Conservation (phyloP, 2,113 vertebrate species). For the Edolisoma coerulescens region DNA sequence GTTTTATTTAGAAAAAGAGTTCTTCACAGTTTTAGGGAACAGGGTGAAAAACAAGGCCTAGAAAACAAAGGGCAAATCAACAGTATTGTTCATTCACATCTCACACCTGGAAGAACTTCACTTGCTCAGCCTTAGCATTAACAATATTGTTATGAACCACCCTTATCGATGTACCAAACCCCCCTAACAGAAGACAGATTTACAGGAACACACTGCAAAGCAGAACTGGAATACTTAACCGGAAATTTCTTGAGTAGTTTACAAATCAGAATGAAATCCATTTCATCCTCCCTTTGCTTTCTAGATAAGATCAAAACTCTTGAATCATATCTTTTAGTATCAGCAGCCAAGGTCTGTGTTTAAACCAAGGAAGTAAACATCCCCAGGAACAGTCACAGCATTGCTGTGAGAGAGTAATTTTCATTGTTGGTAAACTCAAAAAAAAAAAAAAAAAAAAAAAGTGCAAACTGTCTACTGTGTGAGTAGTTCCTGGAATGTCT, state of each 20-base stretch:
- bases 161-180: background rate
- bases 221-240: background rate
- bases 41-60: background rate
- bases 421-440: background rate
- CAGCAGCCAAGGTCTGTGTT: background rate
- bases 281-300: background rate
- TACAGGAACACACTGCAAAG: background rate
- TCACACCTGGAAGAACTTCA: background rate
- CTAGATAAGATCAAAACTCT: background rate
- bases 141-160: background rate
- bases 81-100: background rate
- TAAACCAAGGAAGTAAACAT: background rate
- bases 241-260: background rate
- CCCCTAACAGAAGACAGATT: background rate
- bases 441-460: background rate
- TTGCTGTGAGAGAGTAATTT: background rate
- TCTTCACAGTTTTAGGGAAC: background rate
- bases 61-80: background rate
- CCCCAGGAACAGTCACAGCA: background rate
- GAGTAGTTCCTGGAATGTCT: background rate
- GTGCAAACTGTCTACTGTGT: background rate
- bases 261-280: background rate
- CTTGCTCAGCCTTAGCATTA: background rate
- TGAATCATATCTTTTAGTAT: background rate
- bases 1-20: background rate